These are phyloP conservation scores for Cyclopterus lumpus DNA, from an alignment of 2,797 vertebrate species.

Conservation along the genomic window DNA sequence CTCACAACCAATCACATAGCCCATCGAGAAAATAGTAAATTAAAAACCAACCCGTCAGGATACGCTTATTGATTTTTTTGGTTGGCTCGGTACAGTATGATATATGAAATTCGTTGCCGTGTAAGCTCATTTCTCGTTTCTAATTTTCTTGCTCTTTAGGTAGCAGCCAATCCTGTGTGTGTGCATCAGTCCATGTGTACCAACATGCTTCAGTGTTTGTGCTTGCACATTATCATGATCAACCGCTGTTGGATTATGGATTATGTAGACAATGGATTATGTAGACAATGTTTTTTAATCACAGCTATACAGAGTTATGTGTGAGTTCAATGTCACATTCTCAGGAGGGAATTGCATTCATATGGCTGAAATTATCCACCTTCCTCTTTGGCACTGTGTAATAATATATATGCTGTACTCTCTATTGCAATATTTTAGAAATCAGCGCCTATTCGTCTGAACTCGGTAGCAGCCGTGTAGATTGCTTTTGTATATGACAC, in stretches of 20 bases:
- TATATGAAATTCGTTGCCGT: background rate
- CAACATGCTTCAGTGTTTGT: background rate
- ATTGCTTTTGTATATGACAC: conserved; percentile 53
- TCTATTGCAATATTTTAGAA: conserved; percentile 36
- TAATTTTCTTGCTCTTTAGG: background rate
- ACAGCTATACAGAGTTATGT: conserved; percentile 49
- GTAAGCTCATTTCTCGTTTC: background rate
- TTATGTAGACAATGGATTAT: conserved; percentile 36
- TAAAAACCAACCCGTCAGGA: conserved; percentile 7
- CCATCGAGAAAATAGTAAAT: conserved; percentile 19
- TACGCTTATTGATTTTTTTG: conserved; percentile 9
- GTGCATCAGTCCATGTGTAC: background rate
- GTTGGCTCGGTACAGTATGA: background rate
- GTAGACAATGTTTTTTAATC: conserved; percentile 25
- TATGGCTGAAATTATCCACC: conserved; percentile 45
- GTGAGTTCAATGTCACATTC: conserved; percentile 56
- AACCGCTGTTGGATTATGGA: conserved; percentile 33
- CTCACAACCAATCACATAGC: background rate
- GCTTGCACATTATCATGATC: conserved; percentile 1
- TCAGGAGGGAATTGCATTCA: conserved; percentile 32
- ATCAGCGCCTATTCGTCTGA: conserved; percentile 44
- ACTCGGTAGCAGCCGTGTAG: conserved; percentile 35
- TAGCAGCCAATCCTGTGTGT: background rate
- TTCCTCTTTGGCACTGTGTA: background rate
- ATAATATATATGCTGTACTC: conserved; percentile 5